Evolutionary conservation across 1,140 invertebrate species (phyloP).

Genomic region (Homalodisca vitripennis): DNA sequence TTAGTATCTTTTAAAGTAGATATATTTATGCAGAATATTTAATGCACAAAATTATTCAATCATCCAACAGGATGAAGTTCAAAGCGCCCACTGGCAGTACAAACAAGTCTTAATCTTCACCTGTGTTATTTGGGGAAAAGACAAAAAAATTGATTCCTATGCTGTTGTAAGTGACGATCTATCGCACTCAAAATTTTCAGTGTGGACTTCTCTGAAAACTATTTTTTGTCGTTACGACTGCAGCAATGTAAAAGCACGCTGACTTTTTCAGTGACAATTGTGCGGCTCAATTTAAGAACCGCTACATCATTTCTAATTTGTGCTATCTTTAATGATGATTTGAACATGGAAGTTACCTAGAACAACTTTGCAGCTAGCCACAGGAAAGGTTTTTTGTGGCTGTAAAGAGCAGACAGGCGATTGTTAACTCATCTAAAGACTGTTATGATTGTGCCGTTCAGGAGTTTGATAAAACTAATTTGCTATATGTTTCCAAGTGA

Average conservation of each 20-base stretch:
- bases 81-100: conserved; percentile 40
- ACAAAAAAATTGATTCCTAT: conserved; percentile 28
- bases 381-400: conserved; percentile 42
- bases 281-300: conserved; percentile 42
- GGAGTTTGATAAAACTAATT: not conserved
- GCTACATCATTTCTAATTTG: conserved; percentile 44
- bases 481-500: conserved; percentile 8
- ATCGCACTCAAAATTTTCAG: conserved; percentile 30
- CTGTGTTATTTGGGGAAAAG: conserved; percentile 32
- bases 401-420: not conserved
- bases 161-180: conserved; percentile 13
- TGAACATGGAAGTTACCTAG: conserved; percentile 43
- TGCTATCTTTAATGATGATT: conserved; percentile 42
- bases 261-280: conserved; percentile 44
- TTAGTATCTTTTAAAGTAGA: not conserved
- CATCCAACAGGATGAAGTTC: conserved; percentile 41
- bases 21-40: not conserved
- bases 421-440: conserved; percentile 8
- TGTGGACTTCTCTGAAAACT: conserved; percentile 29
- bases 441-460: not conserved
- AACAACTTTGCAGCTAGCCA: conserved; percentile 44
- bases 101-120: conserved; percentile 41
- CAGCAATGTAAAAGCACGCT: conserved; percentile 28
- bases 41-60: conserved; percentile 42
- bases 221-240: conserved; percentile 22